Evolutionary conservation across 2,888 invertebrate genomes (phyloP), one percentile per base, ranked within the genome.

Genomic region (Scaptomyza caliginosa): DNA sequence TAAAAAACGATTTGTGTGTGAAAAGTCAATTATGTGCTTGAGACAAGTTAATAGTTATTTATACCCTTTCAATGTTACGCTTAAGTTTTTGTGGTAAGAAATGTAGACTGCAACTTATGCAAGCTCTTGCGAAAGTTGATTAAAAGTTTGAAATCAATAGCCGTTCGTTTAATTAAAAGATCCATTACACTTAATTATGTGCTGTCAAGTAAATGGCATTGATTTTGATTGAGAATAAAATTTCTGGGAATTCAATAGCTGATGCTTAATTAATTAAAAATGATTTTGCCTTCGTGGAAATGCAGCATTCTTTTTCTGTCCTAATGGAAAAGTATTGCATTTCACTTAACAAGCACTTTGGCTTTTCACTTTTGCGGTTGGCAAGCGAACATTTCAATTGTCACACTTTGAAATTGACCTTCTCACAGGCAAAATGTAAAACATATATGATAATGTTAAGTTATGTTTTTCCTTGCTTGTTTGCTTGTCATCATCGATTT

Each of bases 401-500:
- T 24, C 11, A 26, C 55, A 49, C 36, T 55, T 42, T 16, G 13
- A 16, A 28, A 17, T 19, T 51, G 40, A 65, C 57, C 66, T 51
- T 46, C 50, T 19, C 48, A 62, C n/a, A 45, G 28, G 30, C 58
- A 60, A 55, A 51, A n/a, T 38, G 36, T n/a, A n/a, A n/a, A n/a
- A n/a, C n/a, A n/a, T n/a, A n/a, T n/a, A n/a, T n/a, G n/a, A n/a
- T n/a, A n/a, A n/a, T 36, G 13, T 71, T 58, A 56, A 51, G 52
- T 63, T 60, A 46, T 56, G 52, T 39, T 55, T 56, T 24, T 24
- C 32, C 5, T 5, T 21, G 26, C 43, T 51, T 58, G 34, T 4
- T 2, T 23, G 32, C 45, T 55, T 65, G 59, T 52, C 50, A 55
- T 52, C 73, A 80, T 77, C 86, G 86, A 86, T 86, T 86, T 77